Evolutionary conservation across 2,113 vertebrate species (phyloP).

Genomic region (Haemorhous mexicanus): DNA sequence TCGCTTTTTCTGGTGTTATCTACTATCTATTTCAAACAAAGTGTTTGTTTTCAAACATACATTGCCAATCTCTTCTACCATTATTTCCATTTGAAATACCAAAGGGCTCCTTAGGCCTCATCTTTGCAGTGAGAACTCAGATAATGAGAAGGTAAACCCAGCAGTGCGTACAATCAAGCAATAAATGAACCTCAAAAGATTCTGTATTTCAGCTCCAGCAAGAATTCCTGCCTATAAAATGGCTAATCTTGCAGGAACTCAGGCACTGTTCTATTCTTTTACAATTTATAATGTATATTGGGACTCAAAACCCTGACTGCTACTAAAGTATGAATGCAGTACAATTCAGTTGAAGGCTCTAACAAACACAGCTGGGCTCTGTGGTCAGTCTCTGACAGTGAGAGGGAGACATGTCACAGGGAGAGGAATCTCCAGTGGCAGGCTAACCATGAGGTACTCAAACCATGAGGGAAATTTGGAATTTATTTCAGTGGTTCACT

Average conservation of each 20-base stretch:
- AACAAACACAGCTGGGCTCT: not conserved
- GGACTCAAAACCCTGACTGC: not conserved
- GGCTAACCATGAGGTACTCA: not conserved
- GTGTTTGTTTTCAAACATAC: not conserved
- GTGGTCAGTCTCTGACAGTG: not conserved
- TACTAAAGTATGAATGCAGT: not conserved
- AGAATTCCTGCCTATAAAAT: slow-evolving; percentile 21
- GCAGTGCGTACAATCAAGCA: not conserved
- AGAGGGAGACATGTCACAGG: not conserved
- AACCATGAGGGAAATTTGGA: not conserved
- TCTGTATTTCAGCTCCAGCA: slow-evolving; percentile 24
- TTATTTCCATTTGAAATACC: slow-evolving; percentile 50
- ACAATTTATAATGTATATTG: not conserved
- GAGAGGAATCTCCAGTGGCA: not conserved
- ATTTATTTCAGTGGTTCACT: not conserved
- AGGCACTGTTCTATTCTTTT: not conserved
- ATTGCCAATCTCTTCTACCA: slow-evolving; percentile 35
- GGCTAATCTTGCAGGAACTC: slow-evolving; percentile 33
- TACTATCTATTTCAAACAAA: slow-evolving; percentile 22
- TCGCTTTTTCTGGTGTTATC: not conserved
- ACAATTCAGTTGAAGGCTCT: not conserved
- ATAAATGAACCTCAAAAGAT: slow-evolving; percentile 61
- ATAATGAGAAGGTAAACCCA: slow-evolving; percentile 38
- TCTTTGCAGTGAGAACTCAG: slow-evolving; percentile 32
- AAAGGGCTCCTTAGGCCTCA: slow-evolving; percentile 36